Base-by-base conservation (phyloP, 2,888 invertebrate genomes). In the Epirrhoe alternata region DNA sequence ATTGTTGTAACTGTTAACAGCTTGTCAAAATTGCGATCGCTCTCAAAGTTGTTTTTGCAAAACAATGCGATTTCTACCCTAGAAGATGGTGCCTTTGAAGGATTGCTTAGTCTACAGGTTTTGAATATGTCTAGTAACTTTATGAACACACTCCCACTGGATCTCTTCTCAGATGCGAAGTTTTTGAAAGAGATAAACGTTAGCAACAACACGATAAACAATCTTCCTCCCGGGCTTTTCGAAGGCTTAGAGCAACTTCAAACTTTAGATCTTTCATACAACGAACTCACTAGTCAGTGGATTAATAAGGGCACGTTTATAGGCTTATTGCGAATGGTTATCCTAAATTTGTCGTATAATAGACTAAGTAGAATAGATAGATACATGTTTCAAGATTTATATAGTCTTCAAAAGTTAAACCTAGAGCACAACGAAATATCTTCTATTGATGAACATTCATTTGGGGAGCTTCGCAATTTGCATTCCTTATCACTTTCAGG, bases 61-160 rank as follows among this genome's bases (percentile, higher is more conserved):
- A 95, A 97, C 82, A 97, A 97, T 87, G 95, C 95, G 54, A 94
- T 97, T 74, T 95, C 95, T 64, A 95, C 96, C 50, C 88, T 97
- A 66, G 96, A 95, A 73, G 96, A 96, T 82, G 94, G 95, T 74
- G 95, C 97, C 68, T 95, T 97, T 74, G 94, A 94, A 68, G 96
- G 96, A 70, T 90, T 97, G 73, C 89, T 93, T 64, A 94, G 94
- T 70, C 87, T 97, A 73, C 95, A 95, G 80, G 94, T 95, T 73
- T 89, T 98, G 51, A 97, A 97, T 89, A 86, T 97, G 79, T 96
- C 97, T 12, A 96, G 96, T 88, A 97, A 98, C 87, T 95, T 95
- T 81, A 91, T 98, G 74, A 95, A 95, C 57, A 95, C 95, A 7
- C 89, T 97, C 70, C 97, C 97, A 5, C 95, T 96, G 24, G 96